Evolutionary conservation across 2,113 vertebrate genomes (phyloP), one percentile per base, ranked within the genome.

Genomic region (Dipodomys ordii): DNA sequence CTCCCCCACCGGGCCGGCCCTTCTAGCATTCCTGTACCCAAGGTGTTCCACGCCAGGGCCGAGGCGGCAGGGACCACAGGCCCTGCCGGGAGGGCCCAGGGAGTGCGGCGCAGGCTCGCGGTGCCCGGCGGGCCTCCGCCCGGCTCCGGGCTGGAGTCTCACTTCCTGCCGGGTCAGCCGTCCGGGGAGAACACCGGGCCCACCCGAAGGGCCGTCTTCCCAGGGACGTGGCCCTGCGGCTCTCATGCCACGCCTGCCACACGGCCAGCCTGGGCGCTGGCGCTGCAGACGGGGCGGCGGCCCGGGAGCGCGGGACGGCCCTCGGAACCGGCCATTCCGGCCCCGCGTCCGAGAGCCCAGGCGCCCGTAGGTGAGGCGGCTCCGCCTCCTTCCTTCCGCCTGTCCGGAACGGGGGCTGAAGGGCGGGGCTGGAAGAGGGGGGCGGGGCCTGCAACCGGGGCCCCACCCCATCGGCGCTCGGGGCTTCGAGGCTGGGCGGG

Each of bases 281-380:
- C 53, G 19, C 53, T 57, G 23, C 20, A 25, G 62, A 64, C 62
- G 23, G 62, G 62, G 22, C 62, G 65, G 35, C 0, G 28, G 79
- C 64, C 9, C 0, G 1, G n/a, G 27, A 79, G 46, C 15, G 35
- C 12, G 6, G 20, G 18, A 46, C 62, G 5, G 5, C 1, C 16
- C 25, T 13, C 23, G 0, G 1, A 32, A 22, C 65, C 0, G 16
- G 53, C 12, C 44, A 69, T 64, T 19, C 19, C 7, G 0, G 60
- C 22, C 1, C 27, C 12, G 28, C 49, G 0, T 0, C 1, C 3
- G 0, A 4, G 11, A 8, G 6, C 8, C 4, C 23, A 2, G 49
- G 71, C 1, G 5, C n/a, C 2, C 0, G 7, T 1, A 3, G 7
- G 18, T 7, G 1, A 7, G 2, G 13, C 1, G 57, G 12, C 79